Percentiles rank a stretch among this genome's conserved stretches.
These are phyloP conservation scores for Sebastes hubbsi DNA, from an alignment of 2,797 vertebrate species.

Conservation along the genomic window DNA sequence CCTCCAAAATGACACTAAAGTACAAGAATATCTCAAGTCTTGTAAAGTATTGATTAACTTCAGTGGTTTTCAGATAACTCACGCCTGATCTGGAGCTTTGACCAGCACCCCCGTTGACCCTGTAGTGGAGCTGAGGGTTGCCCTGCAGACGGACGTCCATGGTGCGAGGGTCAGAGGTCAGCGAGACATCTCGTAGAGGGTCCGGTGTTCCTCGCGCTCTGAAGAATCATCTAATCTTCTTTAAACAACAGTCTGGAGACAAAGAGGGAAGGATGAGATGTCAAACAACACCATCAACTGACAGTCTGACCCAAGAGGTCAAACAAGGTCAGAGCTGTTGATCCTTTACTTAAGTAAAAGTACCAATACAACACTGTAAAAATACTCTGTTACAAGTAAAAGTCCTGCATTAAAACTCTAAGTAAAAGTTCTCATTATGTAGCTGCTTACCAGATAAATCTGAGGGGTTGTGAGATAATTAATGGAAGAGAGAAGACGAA, in stretches of 20 bases:
- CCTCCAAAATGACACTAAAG: too few species aligned
- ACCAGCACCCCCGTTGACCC: conserved; percentile 53
- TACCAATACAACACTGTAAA: neutral
- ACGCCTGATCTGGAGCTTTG: conserved; percentile 52
- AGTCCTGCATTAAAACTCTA: neutral
- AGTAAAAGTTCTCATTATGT: neutral
- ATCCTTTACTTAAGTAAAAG: neutral
- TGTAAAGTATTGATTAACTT: neutral
- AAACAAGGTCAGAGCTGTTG: neutral
- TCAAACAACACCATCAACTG: neutral
- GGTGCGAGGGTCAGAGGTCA: conserved; percentile 55
- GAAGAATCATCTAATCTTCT: conserved; percentile 37
- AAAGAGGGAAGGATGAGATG: neutral
- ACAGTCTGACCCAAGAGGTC: neutral
- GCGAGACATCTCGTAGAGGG: conserved; percentile 30
- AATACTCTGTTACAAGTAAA: neutral
- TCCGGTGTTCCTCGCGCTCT: neutral
- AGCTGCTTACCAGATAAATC: neutral
- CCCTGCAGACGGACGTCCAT: conserved; percentile 69
- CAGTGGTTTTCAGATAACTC: conserved; percentile 35
- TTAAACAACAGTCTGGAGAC: conserved; percentile 18
- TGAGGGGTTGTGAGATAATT: neutral
- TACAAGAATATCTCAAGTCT: neutral
- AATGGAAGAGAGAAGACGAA: neutral
- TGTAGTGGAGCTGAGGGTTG: conserved; percentile 53